Conservation (phyloP, 1,140 invertebrate species). For the Brachionus sp. region DNA sequence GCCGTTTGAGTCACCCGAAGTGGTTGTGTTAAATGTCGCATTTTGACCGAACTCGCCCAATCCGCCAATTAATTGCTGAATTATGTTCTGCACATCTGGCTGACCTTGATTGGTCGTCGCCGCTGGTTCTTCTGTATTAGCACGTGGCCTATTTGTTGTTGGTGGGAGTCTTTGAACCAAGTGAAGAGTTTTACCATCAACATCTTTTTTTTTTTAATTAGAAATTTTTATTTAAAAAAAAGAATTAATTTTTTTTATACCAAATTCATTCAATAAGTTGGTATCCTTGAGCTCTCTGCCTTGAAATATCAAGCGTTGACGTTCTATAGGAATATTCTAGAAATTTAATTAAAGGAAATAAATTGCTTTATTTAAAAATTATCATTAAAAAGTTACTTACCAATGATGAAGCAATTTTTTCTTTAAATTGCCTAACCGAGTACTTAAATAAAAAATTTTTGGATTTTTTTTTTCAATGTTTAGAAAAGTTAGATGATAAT, state of each 20-base stretch:
- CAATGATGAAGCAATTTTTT: conserved; percentile 67
- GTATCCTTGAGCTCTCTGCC: conserved; percentile 38
- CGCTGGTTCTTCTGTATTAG: conserved; percentile 33
- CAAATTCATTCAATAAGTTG: conserved; percentile 70
- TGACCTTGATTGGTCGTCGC: conserved; percentile 48
- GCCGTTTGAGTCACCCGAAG: conserved; percentile 53
- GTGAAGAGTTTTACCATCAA: conserved; percentile 85
- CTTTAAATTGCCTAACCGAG: conserved; percentile 80
- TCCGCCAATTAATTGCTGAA: conserved; percentile 52
- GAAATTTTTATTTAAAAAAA: background rate
- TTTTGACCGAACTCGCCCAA: conserved; percentile 58
- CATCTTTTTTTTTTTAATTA: conserved; percentile 64
- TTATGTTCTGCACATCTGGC: conserved; percentile 50
- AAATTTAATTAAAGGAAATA: background rate
- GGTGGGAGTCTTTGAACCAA: conserved; percentile 79
- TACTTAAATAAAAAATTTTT: conserved; percentile 63
- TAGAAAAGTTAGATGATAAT: conserved; percentile 52
- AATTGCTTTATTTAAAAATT: conserved; percentile 55
- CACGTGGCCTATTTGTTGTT: background rate
- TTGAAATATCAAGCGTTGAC: conserved; percentile 44
- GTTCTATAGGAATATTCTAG: conserved; percentile 69
- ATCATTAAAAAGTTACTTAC: conserved; percentile 50
- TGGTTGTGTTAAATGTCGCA: conserved; percentile 53
- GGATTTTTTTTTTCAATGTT: background rate
- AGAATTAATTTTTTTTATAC: conserved; percentile 60